Conservation (phyloP, 2,888 invertebrate genomes). For the Leucoma salicis region DNA sequence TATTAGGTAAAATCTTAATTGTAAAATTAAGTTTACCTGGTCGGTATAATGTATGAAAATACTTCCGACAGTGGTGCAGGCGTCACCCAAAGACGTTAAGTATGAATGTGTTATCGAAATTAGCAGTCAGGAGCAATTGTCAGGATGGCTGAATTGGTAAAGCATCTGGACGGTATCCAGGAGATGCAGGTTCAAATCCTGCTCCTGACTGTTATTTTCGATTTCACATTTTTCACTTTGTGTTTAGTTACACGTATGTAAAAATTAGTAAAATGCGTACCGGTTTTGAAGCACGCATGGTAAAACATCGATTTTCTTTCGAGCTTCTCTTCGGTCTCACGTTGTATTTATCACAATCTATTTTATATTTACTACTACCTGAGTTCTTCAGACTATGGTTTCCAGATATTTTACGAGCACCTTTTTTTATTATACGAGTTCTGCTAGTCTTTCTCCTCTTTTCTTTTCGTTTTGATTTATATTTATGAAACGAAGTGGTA, state of each 20-base stretch:
- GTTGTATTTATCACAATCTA: conserved; percentile 29
- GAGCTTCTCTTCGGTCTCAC: conserved; percentile 28
- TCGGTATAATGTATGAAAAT: too few relatives aligned
- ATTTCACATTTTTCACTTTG: too few relatives aligned
- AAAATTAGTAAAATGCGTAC: conserved; percentile 35
- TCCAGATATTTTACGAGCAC: conserved; percentile 33
- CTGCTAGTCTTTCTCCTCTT: conserved; percentile 37
- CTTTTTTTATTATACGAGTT: conserved; percentile 38
- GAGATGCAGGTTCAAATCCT: too few relatives aligned
- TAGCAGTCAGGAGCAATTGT: too few relatives aligned
- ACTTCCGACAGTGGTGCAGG: too few relatives aligned
- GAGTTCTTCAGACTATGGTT: conserved; percentile 32
- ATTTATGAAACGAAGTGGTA: conserved; percentile 17
- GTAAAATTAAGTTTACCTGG: too few relatives aligned
- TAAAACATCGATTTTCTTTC: conserved; percentile 30
- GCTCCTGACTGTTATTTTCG: too few relatives aligned
- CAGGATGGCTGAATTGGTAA: too few relatives aligned
- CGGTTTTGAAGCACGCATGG: conserved; percentile 45
- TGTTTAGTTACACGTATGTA: neutral
- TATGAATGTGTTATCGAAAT: too few relatives aligned
- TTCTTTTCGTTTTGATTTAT: conserved; percentile 23
- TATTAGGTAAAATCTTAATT: too few relatives aligned
- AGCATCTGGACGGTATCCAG: too few relatives aligned
- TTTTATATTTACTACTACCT: conserved; percentile 33
- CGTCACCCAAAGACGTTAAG: too few relatives aligned